A percentile compares a stretch with the other conserved stretches of the same genome.
Evolutionary conservation across 2,888 invertebrate species (phyloP).

Genomic region (Tachystola acroxantha): DNA sequence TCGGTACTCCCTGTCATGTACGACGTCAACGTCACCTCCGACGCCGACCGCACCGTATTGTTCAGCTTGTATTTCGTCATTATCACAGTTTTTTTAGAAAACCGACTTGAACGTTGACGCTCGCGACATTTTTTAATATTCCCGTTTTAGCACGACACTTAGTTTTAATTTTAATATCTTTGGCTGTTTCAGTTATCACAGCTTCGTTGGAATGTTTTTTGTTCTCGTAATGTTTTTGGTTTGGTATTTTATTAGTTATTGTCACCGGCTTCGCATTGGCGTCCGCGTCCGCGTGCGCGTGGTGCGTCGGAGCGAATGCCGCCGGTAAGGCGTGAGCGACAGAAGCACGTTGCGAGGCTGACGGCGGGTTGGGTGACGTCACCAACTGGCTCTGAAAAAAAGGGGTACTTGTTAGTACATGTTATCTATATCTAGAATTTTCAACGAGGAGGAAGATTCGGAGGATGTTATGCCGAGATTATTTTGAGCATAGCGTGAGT

Average conservation of each 20-base stretch:
- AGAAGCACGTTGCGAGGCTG: neutral
- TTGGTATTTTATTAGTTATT: neutral
- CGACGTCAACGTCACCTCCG: conserved; percentile 68
- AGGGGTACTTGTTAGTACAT: no score
- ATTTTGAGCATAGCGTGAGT: no score
- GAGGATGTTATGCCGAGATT: no score
- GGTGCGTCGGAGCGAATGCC: neutral
- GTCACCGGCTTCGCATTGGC: neutral
- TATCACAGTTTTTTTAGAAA: conserved; percentile 32
- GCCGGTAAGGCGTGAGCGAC: neutral
- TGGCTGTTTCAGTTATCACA: conserved; percentile 5
- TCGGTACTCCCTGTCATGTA: conserved; percentile 56
- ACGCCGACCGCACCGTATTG: conserved; percentile 52
- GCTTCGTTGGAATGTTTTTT: conserved; percentile 5
- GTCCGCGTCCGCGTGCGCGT: neutral
- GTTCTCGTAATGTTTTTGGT: neutral
- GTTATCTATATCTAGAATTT: neutral
- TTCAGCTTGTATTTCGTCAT: conserved; percentile 79
- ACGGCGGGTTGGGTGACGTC: neutral
- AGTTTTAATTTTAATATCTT: neutral
- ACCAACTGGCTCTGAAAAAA: neutral
- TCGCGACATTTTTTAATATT: conserved; percentile 48
- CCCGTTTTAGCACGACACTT: conserved; percentile 24
- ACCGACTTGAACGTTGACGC: conserved; percentile 53
- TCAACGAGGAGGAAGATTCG: no score